A percentile compares a stretch with the other conserved stretches of the same genome.
Conservation (phyloP, 2,888 invertebrate species). For the Graphium colonna region DNA sequence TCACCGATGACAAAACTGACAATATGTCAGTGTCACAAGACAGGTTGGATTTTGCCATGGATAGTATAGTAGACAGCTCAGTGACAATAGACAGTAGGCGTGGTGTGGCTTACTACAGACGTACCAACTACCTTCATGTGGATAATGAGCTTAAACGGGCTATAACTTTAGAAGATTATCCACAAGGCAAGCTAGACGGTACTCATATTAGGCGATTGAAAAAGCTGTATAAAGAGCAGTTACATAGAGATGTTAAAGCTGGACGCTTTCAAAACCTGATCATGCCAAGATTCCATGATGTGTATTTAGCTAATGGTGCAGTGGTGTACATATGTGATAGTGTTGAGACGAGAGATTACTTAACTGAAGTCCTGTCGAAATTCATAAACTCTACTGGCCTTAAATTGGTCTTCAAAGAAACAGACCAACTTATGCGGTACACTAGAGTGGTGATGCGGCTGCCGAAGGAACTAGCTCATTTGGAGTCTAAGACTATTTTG, state of each 20-base stretch:
- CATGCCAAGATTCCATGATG: constrained; percentile 66
- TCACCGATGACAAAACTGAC: constrained; percentile 48
- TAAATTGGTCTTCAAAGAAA: constrained; percentile 57
- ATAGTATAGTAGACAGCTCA: constrained; percentile 43
- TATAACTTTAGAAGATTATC: constrained; percentile 63
- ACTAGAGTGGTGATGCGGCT: constrained; percentile 62
- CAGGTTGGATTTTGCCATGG: constrained; percentile 24
- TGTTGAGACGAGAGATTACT: constrained; percentile 66
- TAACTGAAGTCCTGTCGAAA: constrained; percentile 58
- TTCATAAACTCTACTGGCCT: constrained; percentile 62
- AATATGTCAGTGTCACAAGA: constrained; percentile 32
- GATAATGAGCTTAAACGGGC: constrained; percentile 66
- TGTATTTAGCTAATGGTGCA: constrained; percentile 67
- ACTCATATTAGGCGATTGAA: constrained; percentile 62
- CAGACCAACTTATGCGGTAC: constrained; percentile 57
- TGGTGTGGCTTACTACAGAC: constrained; percentile 66
- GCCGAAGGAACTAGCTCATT: constrained; percentile 56
- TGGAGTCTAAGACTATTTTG: constrained; percentile 57
- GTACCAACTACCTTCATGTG: constrained; percentile 67
- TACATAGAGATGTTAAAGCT: constrained; percentile 64
- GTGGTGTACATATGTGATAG: constrained; percentile 71
- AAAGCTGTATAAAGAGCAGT: constrained; percentile 63
- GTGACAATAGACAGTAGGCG: constrained; percentile 64
- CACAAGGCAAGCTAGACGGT: constrained; percentile 64
- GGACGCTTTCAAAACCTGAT: constrained; percentile 60